Conservation (phyloP, 2,797 vertebrate genomes). For the Anguilla obscura region DNA sequence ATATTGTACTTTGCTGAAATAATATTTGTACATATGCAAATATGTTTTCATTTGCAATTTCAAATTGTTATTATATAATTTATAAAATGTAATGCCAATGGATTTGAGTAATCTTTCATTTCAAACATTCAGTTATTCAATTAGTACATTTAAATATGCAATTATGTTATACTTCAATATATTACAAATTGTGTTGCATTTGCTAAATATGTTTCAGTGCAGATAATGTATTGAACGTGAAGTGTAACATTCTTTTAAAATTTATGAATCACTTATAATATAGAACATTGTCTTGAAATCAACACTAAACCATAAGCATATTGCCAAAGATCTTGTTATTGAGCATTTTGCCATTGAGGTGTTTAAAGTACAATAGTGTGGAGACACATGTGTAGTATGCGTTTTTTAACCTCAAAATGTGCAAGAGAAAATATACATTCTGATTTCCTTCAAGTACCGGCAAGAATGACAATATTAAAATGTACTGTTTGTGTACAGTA, state of each 20-base stretch:
- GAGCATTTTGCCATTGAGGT: background rate
- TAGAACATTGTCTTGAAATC: background rate
- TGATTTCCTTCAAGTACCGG: background rate
- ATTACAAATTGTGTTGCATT: background rate
- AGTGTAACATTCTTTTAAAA: background rate
- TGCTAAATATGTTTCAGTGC: background rate
- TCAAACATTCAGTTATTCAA: background rate
- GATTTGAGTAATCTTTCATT: background rate
- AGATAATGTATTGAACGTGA: background rate
- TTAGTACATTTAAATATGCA: background rate
- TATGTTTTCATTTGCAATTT: constrained; percentile 43
- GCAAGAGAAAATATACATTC: background rate
- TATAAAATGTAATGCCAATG: background rate
- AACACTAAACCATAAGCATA: background rate
- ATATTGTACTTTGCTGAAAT: constrained; percentile 54
- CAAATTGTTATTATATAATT: background rate
- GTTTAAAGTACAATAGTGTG: background rate
- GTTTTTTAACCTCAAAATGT: background rate
- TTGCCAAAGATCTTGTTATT: background rate
- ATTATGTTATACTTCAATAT: background rate
- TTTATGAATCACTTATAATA: background rate
- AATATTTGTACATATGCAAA: constrained; percentile 54
- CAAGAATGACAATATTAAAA: background rate
- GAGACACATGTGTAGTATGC: background rate
- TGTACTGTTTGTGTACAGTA: background rate